Evolutionary conservation across 2,888 invertebrate species (phyloP), one percentile per base, ranked within the genome.

Genomic region (Euzophera pinguis): DNA sequence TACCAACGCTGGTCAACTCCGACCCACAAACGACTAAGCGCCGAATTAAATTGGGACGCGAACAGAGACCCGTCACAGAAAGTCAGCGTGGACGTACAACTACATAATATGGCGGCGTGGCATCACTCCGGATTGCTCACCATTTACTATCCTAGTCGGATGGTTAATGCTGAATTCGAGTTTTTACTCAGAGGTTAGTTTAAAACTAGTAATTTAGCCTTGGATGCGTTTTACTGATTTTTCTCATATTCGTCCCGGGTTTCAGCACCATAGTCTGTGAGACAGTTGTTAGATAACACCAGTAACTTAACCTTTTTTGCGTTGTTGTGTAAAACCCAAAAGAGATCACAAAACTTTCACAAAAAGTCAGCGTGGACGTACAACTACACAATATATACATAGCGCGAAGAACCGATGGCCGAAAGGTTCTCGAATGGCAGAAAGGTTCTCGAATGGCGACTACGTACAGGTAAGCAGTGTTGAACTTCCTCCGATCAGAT

Each of bases 1-100:
- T 84, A 93, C 57, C 93, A 93, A 56, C 92, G 93, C 1, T 90
- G 93, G 58, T 91, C 93, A 38, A 91, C 92, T 6, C 84, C 91
- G 0, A 78, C 83, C 9, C 91, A 92, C 50, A 95, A 95, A 70
- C 93, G 94, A 22, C 83, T 94, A 0, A 93, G 93, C 3, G 83
- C 95, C 1, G 94, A 95, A 53, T 75, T 97, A 13, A 95, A 95
- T 75, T 97, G 96, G 96, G 96, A 97, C 71, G 96, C 95, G 0
- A 96, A 96, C 78, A 91, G 96, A 6, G 95, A 96, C 83, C 96
- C 96, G 0, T 92, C 93, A 45, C 93, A 95, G 73, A 94, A 94
- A 74, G 86, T 95, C 56, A 90, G 92, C 60, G 79, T 92, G 0
- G 92, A 92, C 52, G 81, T 93, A 0, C 93, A 93, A 56, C 91